These are phyloP conservation scores for Oryzias curvinotus DNA, from an alignment of 2,113 vertebrate species.

Conservation along the genomic window DNA sequence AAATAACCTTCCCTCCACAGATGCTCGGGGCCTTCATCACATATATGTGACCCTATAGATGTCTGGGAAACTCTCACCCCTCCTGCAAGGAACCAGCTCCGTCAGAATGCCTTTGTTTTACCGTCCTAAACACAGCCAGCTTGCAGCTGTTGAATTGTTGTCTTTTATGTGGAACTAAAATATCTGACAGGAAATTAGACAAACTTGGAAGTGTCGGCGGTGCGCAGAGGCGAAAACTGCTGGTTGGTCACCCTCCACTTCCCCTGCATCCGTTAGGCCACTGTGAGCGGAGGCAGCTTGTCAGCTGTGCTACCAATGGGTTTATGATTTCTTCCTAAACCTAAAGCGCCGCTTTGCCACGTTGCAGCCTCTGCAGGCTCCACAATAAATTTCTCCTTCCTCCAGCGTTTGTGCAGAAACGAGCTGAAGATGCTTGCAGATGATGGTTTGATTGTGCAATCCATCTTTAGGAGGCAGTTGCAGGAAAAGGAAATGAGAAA, in stretches of 20 bases:
- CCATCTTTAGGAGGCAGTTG: not conserved
- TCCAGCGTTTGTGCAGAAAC: not conserved
- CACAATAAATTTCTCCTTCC: not conserved
- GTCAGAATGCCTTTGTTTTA: no score
- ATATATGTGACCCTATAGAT: no score
- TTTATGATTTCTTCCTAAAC: not conserved
- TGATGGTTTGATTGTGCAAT: not conserved
- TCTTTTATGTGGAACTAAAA: no score
- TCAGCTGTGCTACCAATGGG: not conserved
- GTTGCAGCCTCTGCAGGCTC: not conserved
- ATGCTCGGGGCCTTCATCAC: constrained; percentile 36
- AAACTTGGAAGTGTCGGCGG: no score
- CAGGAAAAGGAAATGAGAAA: not conserved
- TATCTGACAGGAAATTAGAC: no score
- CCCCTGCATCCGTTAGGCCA: constrained; percentile 7
- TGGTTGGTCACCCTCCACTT: constrained; percentile 3
- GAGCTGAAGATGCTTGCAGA: not conserved
- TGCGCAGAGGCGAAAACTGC: not conserved
- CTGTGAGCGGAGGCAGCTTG: constrained; percentile 6
- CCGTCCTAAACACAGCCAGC: no score
- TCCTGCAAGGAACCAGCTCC: no score
- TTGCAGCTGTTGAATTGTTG: no score
- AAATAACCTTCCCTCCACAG: constrained; percentile 31
- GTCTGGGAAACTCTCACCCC: no score
- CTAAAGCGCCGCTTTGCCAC: not conserved